Evolutionary conservation across 2,888 invertebrate genomes (phyloP), one percentile per base, ranked within the genome.

Genomic region (Marasmarcha lunaedactyla): DNA sequence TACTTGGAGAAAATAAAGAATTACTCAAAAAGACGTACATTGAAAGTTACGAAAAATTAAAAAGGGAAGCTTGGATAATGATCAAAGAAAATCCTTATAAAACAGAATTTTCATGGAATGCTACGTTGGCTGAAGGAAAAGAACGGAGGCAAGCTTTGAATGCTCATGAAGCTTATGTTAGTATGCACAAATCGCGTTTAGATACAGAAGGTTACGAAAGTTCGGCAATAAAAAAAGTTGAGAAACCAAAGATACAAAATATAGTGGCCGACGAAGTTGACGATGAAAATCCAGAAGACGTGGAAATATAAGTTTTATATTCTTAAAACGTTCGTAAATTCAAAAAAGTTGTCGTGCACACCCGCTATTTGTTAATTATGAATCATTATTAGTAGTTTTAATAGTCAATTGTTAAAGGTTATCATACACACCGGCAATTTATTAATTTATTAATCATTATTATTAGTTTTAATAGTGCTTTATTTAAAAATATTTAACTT

Each of bases 41-140:
- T 33, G 55, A 64, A 2, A 72, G 78, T 36, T 86, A 77, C 47
- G 51, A 63, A 1, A 53, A 58, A 36, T 48, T 71, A 9, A 66
- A 62, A 15, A 50, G 49, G 2, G 57, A 59, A 27, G 72, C 85
- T 0, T 41, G 64, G 1, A 65, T 54, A 25, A 79, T 65, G 34
- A 76, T 89, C 0, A 55, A 59, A 14, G 65, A 72, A 1, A 72
- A 86, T 63, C 83, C 79, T 0, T 86, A 81, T 49, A 63, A 65
- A 15, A 72, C 78, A 14, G 51, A 62, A 1, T 89, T 89, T 53
- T 70, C 78, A 46, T 89, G 88, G 88, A 79, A 79, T 11, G 65
- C 70, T 10, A 77, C 87, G 11, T 57, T 88, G 36, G 59, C 64
- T 11, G 83, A 85, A 43, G 86, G 86, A 0, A 81, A 74, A 50